Evolutionary conservation across 2,797 vertebrate genomes (phyloP), one percentile per base, ranked within the genome.

Genomic region (Enoplosus armatus): DNA sequence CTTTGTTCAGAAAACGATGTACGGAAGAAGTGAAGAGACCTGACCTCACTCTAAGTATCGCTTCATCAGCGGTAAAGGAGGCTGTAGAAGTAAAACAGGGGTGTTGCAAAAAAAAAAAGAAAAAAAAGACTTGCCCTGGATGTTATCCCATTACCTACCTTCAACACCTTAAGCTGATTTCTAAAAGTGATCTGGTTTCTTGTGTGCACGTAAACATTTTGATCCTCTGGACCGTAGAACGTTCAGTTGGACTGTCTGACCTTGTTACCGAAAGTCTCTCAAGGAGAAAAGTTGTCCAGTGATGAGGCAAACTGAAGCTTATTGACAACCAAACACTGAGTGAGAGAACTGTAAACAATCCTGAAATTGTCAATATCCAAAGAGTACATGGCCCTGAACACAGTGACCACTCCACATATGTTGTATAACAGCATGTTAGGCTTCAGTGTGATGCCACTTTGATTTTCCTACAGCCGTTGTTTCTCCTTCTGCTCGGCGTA

Each of bases 341-440:
- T 24, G 35, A 70, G 27, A 69, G 27, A 51, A 45, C 43, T 33
- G 43, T 47, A 61, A 69, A 75, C 60, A 60, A 48, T 61, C 66
- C 14, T 18, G 35, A 45, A 77, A 56, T n/a, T 55, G 51, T 56
- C 54, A 43, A 39, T 72, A 43, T 68, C 26, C 54, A 79, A 39
- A 20, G 43, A 58, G 77, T 24, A 58, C 48, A 62, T 51, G 29
- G 16, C 62, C 56, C 43, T 60, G 54, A 78, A 51, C 35, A 55
- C 41, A 50, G 16, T 29, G 26, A 20, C 20, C 48, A 41, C 16
- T 50, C 9, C 41, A 76, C 7, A 45, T n/a, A 41, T 50, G 27
- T 56, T 50, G 39, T 55, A 48, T 50, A 74, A 63, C 5, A 10
- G 24, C 29, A 48, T 51, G 55, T 31, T 6, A 66, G 72, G 8